Percentiles rank a stretch among this genome's conserved stretches.
These are phyloP conservation scores for Rhabditophanes sp. DNA, from an alignment of 2,888 invertebrate species.

Conservation along the genomic window DNA sequence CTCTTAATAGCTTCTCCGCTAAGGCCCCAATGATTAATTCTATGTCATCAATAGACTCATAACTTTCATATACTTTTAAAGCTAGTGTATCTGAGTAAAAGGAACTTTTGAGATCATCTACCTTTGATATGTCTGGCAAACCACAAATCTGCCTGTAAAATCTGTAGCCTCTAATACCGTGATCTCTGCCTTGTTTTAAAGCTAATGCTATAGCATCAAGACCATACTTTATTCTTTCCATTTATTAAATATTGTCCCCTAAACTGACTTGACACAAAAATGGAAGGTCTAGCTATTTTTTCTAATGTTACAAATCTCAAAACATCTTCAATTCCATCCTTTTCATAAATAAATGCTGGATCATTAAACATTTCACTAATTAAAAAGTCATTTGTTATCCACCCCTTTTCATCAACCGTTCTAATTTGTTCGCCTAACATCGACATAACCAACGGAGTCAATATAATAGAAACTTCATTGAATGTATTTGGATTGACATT, in stretches of 20 bases:
- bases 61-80: conserved; percentile 6
- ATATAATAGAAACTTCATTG: conserved; percentile 50
- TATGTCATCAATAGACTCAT: conserved; percentile 36
- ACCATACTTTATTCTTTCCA: conserved; percentile 12
- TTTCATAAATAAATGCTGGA: conserved; percentile 32
- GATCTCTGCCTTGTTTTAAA: conserved; percentile 41
- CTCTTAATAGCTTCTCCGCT: conserved; percentile 38
- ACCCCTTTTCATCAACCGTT: conserved; percentile 3
- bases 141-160: conserved; percentile 5
- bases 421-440: conserved; percentile 9
- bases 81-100: background rate
- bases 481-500: conserved; percentile 59
- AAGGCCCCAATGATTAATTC: conserved; percentile 38
- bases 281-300: background rate
- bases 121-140: conserved; percentile 13
- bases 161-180: conserved; percentile 37
- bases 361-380: conserved; percentile 37
- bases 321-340: conserved; percentile 29
- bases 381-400: background rate
- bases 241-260: conserved; percentile 6
- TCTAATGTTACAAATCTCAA: conserved; percentile 13
- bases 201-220: conserved; percentile 38
- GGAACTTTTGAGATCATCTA: conserved; percentile 11
- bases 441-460: conserved; percentile 22
- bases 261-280: conserved; percentile 5